phyloP scores from a whole-genome alignment of 2,797 vertebrate species.

The Danio kyathit region DNA sequence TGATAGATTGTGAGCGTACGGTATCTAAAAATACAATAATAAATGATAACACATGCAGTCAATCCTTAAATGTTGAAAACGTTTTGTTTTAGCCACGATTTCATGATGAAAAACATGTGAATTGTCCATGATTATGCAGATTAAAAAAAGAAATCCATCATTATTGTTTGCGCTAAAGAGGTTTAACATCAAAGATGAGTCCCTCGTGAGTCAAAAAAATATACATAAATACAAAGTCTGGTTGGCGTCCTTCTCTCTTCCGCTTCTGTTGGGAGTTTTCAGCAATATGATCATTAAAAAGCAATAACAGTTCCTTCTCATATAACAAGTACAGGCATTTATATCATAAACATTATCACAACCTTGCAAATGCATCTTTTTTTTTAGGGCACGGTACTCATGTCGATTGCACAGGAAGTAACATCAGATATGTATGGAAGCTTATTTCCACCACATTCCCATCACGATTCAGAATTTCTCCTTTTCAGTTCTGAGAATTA shows the following conservation, averaged over 20 bases:
- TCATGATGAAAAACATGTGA: conserved; percentile 15
- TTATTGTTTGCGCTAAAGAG: background rate
- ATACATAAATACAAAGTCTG: conserved; percentile 27
- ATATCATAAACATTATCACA: conserved; percentile 24
- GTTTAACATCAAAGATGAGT: conserved; percentile 21
- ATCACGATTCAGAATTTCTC: background rate
- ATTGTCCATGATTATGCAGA: background rate
- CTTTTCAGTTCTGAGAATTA: too few relatives aligned
- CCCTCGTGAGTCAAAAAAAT: conserved; percentile 10
- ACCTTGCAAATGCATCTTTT: background rate
- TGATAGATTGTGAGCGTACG: conserved; percentile 51
- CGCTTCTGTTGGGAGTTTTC: background rate
- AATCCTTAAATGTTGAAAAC: conserved; percentile 55
- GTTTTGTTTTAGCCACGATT: conserved; percentile 33
- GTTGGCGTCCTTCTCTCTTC: background rate
- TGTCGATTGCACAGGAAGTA: conserved; percentile 24
- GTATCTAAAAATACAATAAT: conserved; percentile 58
- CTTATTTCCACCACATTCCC: background rate
- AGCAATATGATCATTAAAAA: conserved; percentile 19
- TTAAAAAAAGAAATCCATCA: conserved; percentile 9
- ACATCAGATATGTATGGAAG: conserved; percentile 18
- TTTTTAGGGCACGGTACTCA: background rate
- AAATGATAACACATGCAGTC: conserved; percentile 62
- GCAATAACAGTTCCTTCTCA: conserved; percentile 11
- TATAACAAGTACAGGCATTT: conserved; percentile 40